Evolutionary conservation across 2,888 invertebrate genomes (phyloP), one percentile per base, ranked within the genome.

Genomic region (Caenorhabditis japonica): DNA sequence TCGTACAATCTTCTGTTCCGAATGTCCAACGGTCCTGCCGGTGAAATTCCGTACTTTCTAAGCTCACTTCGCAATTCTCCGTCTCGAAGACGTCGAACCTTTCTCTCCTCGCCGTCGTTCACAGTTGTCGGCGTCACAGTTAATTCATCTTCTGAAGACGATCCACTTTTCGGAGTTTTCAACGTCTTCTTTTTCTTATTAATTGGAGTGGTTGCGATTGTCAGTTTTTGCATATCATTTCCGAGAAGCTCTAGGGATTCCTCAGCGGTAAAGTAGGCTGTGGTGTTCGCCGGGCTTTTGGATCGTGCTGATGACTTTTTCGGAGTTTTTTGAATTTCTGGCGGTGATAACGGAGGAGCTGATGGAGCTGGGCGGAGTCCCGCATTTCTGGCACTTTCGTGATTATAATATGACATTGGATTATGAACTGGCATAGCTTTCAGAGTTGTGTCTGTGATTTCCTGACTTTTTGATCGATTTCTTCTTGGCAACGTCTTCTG

Each of bases 1-100:
- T 84, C 84, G 47, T 82, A 84, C 1, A 84, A 25, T 27, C 58
- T 41, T 34, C 84, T 64, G 10, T 76, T 83, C 17, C 75, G 55
- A 1, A 69, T 47, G 51, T 77, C 75, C 30, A 84, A 56, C 2
- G 82, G 83, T 4, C 84, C 84, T 4, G 75, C 77, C 4, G 66
- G 73, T 10, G 58, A 59, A n/a, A 80, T 76, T 53, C 82, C 82
- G 17, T 51, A 58, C 30, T 59, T 73, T 34, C 55, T 69, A 27
- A 84, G 69, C 38, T 81, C 79, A 13, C 34, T 30, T 15, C 55
- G 55, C 33, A 79, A 43, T 44, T 81, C 76, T 0, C 34, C 56
- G 2, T 77, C 76, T 8, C 64, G 66, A 23, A 79, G 38, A 17
- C 75, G 30, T 33, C 34, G n/a, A 27, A 79, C 68, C 41, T 60